A percentile compares a stretch with the other conserved stretches of the same genome.
Conservation (phyloP, 92 coral and sea anemone species). For the Phenganax marumi region DNA sequence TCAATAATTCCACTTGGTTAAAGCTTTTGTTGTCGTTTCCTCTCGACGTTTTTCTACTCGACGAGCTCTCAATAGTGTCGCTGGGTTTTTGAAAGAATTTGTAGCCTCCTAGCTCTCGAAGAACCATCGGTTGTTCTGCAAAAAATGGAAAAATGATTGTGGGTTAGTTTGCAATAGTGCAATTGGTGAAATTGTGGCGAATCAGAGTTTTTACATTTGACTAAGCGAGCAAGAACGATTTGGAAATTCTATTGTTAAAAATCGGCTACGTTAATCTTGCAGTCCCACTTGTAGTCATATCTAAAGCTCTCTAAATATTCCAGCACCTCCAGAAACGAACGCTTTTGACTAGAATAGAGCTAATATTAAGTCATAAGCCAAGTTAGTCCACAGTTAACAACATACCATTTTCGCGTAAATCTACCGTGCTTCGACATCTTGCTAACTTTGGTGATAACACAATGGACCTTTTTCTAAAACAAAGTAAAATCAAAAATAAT, state of each 20-base stretch:
- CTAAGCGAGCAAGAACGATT: too few species aligned
- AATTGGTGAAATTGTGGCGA: background rate
- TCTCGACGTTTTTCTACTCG: background rate
- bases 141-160: background rate
- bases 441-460: background rate
- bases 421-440: slow-evolving; percentile 24
- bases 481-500: background rate
- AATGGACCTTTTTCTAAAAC: slow-evolving; percentile 4
- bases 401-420: slow-evolving; percentile 33
- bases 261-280: background rate
- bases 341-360: too few species aligned
- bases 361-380: background rate
- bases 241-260: too few species aligned
- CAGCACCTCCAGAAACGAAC: too few species aligned
- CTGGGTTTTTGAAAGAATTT: slow-evolving; percentile 30
- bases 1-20: background rate
- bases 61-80: background rate
- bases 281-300: background rate
- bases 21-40: background rate
- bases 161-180: background rate
- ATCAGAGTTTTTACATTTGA: background rate
- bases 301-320: background rate
- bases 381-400: background rate
- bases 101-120: slow-evolving; percentile 39
- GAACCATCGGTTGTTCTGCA: slow-evolving; percentile 19